Conservation (phyloP, 2,888 invertebrate genomes). For the Ferdinandea cuprea region DNA sequence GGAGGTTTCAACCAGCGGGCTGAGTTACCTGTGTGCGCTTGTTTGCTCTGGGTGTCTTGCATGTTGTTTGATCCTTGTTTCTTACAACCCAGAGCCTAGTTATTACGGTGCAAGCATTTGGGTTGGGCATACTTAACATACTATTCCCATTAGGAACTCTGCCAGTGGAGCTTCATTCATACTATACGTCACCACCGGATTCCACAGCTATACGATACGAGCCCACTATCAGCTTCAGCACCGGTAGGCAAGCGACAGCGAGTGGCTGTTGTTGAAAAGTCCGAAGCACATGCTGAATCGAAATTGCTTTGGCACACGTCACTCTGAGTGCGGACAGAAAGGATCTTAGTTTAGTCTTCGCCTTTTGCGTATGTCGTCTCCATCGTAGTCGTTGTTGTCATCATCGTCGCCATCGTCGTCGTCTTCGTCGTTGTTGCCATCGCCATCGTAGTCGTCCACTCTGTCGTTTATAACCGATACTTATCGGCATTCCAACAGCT, state of each 20-base stretch:
- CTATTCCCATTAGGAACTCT: constrained; percentile 72
- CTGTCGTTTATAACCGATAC: constrained; percentile 73
- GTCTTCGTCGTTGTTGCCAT: constrained; percentile 22
- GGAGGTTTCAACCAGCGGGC: constrained; percentile 30
- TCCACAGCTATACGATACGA: constrained; percentile 1
- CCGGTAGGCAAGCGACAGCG: constrained; percentile 59
- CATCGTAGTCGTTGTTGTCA: constrained; percentile 37
- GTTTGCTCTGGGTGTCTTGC: constrained; percentile 74
- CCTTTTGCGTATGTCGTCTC: constrained; percentile 24
- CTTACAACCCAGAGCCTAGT: constrained; percentile 72
- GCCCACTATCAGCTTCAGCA: constrained; percentile 20
- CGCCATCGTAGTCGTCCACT: constrained; percentile 52
- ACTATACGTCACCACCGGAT: constrained; percentile 64
- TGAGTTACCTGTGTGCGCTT: constrained; percentile 73
- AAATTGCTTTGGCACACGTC: constrained; percentile 75
- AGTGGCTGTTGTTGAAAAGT: constrained; percentile 49
- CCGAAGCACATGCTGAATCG: constrained; percentile 61
- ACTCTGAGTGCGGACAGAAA: constrained; percentile 63
- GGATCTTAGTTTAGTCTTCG: constrained; percentile 64
- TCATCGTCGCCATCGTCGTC: constrained; percentile 8
- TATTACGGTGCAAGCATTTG: constrained; percentile 75
- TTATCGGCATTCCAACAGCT: constrained; percentile 74
- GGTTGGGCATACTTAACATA: constrained; percentile 75
- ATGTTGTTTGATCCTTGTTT: constrained; percentile 74
- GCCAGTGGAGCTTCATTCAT: constrained; percentile 59